Base-by-base conservation (phyloP, 2,797 vertebrate species). In the Phalloptychus januarius region DNA sequence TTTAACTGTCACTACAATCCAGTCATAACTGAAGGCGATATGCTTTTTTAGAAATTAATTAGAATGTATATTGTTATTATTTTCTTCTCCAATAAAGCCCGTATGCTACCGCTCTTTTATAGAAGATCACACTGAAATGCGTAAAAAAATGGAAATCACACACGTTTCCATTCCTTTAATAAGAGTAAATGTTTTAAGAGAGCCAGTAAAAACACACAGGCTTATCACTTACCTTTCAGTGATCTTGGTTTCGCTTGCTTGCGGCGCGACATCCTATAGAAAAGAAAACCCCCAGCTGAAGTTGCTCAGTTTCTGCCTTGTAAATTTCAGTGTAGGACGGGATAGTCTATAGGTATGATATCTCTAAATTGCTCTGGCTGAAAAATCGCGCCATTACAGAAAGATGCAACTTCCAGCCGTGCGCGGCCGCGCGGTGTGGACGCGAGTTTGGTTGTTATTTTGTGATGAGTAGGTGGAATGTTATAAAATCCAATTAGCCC, bases 221-320 rank as follows among this genome's bases (percentile, higher is more conserved):
- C 89, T 91, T 79, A 48, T 90, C 93, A 96, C 98, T 99, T 98
- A 99, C 98, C 97, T 99, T 97, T 98, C 95, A 99, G 95, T 85
- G 98, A 98, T 98, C 98, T 97, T 97, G 98, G 98, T 92, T 99
- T 99, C 92, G 98, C 98, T 98, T 99, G 98, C 97, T 99, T 99
- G 96, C 98, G 98, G 96, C 98, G 98, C 97, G 98, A 99, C 98
- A 99, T 99, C 97, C 97, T 98, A 98, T 89, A 97, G 96, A 96
- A 97, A 90, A 96, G 63, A 67, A 76, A 76, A 73, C 45, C 40
- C 95, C 65, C 71, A 74, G 96, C 96, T 96, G 97, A 97, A 97
- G 97, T 97, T 97, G 96, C 96, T 97, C 97, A 97, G 96, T 96
- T 96, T 96, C 94, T 95, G 96, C 95, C 96, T 95, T 96, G 95